These are phyloP conservation scores for Rostratula benghalensis DNA, from an alignment of 2,113 vertebrate genomes.

Conservation along the genomic window DNA sequence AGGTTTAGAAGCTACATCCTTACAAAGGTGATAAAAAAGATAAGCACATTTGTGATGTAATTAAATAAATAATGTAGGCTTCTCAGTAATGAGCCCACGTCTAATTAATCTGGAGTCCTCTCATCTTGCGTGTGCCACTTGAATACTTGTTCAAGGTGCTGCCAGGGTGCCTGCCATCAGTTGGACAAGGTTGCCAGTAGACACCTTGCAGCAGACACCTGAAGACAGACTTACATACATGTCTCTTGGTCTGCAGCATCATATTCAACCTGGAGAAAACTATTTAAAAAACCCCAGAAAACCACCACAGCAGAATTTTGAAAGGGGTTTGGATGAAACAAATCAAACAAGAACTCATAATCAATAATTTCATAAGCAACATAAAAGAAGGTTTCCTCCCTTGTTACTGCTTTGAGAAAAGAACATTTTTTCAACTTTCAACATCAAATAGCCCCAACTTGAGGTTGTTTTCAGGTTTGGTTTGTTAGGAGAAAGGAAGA, in stretches of 20 bases:
- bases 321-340: neutral
- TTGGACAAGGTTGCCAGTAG: neutral
- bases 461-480: neutral
- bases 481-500: neutral
- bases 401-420: neutral
- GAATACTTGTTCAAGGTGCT: neutral
- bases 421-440: neutral
- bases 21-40: neutral
- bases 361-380: neutral
- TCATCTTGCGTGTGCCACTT: neutral
- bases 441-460: neutral
- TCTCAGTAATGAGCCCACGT: neutral
- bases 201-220: neutral
- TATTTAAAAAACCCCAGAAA: neutral
- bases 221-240: neutral
- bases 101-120: slow-evolving; percentile 10
- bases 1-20: neutral
- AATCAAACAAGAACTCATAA: neutral
- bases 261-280: neutral
- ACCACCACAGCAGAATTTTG: neutral
- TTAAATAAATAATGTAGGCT: neutral
- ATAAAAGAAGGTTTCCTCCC: neutral
- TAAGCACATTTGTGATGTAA: neutral
- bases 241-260: neutral
- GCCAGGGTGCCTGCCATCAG: neutral